Evolutionary conservation across 2,888 invertebrate species (phyloP).

Genomic region (Heliconius aoede): DNA sequence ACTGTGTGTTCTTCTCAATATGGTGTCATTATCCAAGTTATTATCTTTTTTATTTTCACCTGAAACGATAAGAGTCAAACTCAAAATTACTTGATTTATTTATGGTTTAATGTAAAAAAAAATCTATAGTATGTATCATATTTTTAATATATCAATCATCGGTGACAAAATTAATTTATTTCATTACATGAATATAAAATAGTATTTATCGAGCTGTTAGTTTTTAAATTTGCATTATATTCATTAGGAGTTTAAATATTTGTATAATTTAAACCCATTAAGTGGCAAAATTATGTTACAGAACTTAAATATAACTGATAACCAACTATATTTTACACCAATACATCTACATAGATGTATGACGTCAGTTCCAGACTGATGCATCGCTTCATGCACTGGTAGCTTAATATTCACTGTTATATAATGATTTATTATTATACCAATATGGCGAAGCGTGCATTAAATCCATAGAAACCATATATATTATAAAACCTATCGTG

Average conservation of each 20-base stretch:
- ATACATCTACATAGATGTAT: neutral
- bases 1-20: conserved; percentile 92
- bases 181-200: too few species aligned
- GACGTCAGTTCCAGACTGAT: conserved; percentile 9
- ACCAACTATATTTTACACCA: conserved; percentile 7
- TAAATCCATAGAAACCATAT: neutral
- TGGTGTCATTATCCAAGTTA: conserved; percentile 68
- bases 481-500: neutral
- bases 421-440: conserved; percentile 10
- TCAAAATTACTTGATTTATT: neutral
- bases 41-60: conserved; percentile 83
- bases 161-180: too few species aligned
- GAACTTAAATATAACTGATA: neutral
- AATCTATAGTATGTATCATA: neutral
- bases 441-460: neutral
- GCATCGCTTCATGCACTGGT: conserved; percentile 9
- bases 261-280: neutral
- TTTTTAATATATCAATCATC: neutral
- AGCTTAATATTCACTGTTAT: neutral
- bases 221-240: too few species aligned
- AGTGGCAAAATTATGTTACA: neutral
- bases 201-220: too few species aligned
- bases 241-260: too few species aligned
- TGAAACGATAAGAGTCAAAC: conserved; percentile 55
- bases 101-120: neutral